Evolutionary conservation across 2,797 vertebrate genomes (phyloP).

Genomic region (Pygocentrus nattereri): DNA sequence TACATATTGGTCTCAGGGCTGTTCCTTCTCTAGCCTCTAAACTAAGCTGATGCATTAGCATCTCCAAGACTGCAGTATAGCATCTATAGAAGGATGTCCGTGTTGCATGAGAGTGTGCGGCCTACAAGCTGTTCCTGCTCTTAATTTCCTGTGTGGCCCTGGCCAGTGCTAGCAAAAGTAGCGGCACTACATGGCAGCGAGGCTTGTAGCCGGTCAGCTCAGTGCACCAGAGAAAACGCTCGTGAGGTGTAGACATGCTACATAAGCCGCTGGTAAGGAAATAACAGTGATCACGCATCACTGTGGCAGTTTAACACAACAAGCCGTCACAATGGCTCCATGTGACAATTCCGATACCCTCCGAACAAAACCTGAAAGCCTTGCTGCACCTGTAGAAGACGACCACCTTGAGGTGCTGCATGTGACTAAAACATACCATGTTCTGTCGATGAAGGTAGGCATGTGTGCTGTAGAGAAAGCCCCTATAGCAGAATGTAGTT

Average conservation of each 20-base stretch:
- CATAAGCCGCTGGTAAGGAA: constrained; percentile 63
- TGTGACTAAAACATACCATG: constrained; percentile 11
- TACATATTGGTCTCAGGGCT: constrained; percentile 20
- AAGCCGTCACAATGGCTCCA: constrained; percentile 48
- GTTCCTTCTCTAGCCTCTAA: constrained; percentile 9
- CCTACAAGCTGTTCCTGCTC: not conserved
- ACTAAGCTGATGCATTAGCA: not conserved
- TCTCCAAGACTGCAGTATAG: not conserved
- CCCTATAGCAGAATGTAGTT: constrained; percentile 74
- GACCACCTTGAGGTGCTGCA: not conserved
- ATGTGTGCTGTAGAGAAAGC: constrained; percentile 74
- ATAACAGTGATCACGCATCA: constrained; percentile 71
- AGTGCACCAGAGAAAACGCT: constrained; percentile 21
- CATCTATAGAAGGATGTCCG: not conserved
- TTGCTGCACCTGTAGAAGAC: constrained; percentile 21
- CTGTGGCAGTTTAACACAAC: constrained; percentile 64
- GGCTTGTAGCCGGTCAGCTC: constrained; percentile 39
- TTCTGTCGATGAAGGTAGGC: constrained; percentile 34
- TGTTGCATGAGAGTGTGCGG: not conserved
- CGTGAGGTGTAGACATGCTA: not conserved
- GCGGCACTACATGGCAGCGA: constrained; percentile 55
- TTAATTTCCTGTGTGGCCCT: not conserved
- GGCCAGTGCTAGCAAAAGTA: not conserved
- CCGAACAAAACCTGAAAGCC: constrained; percentile 62
- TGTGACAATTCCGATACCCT: constrained; percentile 61